phyloP scores from a whole-genome alignment of 2,888 invertebrate genomes.

The Sussaba pulchella region DNA sequence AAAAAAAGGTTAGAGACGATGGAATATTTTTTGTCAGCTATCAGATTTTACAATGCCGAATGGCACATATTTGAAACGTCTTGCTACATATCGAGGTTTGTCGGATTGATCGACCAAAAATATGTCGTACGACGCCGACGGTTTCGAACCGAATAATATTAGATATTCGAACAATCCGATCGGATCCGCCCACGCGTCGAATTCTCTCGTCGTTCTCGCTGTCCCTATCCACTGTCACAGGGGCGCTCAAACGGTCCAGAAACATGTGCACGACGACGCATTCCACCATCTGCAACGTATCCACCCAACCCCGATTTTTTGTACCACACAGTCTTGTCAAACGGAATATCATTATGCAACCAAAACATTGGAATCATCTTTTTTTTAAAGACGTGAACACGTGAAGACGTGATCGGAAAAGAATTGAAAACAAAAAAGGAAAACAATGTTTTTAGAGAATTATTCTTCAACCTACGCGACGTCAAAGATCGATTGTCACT shows the following conservation, averaged over 20 bases:
- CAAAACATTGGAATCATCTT: constrained; percentile 37
- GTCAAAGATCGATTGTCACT: constrained; percentile 35
- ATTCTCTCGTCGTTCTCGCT: constrained; percentile 58
- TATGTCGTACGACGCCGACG: neutral
- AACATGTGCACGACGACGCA: too few species aligned
- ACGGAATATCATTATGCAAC: constrained; percentile 48
- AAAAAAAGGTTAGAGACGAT: too few species aligned
- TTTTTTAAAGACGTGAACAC: too few species aligned
- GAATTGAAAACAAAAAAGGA: too few species aligned
- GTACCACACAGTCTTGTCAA: neutral
- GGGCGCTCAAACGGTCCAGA: constrained; percentile 42
- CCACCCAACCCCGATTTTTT: neutral
- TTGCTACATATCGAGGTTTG: too few species aligned
- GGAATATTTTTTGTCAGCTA: too few species aligned
- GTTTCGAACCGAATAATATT: constrained; percentile 28
- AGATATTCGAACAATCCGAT: constrained; percentile 58
- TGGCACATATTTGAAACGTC: too few species aligned
- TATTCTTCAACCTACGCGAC: constrained; percentile 38
- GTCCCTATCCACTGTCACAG: constrained; percentile 28
- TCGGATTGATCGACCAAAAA: neutral
- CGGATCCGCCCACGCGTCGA: constrained; percentile 60
- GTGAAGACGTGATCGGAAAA: too few species aligned
- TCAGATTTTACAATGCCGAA: neutral
- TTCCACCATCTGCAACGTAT: too few species aligned
- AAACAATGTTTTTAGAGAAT: too few species aligned